Evolutionary conservation across 2,888 invertebrate genomes (phyloP).

Genomic region (Zaprionus bogoriensis): DNA sequence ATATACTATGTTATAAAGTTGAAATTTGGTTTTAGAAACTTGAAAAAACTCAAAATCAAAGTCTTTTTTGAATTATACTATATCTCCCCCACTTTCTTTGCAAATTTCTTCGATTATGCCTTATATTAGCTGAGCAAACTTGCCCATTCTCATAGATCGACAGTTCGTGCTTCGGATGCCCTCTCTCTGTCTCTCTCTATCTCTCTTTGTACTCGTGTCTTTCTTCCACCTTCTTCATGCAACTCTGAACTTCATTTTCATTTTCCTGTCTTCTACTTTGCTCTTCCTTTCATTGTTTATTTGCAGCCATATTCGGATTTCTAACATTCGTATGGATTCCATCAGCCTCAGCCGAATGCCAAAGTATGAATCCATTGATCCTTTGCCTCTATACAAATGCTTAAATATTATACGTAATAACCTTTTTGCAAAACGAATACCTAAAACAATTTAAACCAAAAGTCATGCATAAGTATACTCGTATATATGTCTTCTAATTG

Average conservation of each 20-base stretch:
- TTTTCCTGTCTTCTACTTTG: conserved; percentile 75
- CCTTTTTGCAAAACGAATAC: conserved; percentile 49
- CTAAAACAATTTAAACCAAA: conserved; percentile 20
- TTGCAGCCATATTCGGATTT: conserved; percentile 83
- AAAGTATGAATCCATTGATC: conserved; percentile 84
- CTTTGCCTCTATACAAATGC: conserved; percentile 56
- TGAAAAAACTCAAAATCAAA: too few species aligned
- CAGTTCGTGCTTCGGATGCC: conserved; percentile 10
- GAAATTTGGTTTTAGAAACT: too few species aligned
- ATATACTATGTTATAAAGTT: too few species aligned
- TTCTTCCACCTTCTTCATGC: conserved; percentile 28
- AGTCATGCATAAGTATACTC: conserved; percentile 59
- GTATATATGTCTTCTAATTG: conserved; percentile 40
- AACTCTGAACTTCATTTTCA: conserved; percentile 64
- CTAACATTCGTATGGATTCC: conserved; percentile 83
- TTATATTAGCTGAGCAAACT: background rate
- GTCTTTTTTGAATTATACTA: too few species aligned
- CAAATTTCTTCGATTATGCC: too few species aligned
- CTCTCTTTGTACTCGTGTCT: conserved; percentile 25
- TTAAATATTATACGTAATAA: conserved; percentile 57
- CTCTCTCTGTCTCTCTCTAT: conserved; percentile 11
- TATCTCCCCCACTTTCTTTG: too few species aligned
- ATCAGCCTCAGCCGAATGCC: conserved; percentile 85
- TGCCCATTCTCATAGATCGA: conserved; percentile 18
- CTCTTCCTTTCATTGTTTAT: conserved; percentile 77